These are phyloP conservation scores for Amia ocellicauda DNA, from an alignment of 2,113 vertebrate species.

Conservation along the genomic window DNA sequence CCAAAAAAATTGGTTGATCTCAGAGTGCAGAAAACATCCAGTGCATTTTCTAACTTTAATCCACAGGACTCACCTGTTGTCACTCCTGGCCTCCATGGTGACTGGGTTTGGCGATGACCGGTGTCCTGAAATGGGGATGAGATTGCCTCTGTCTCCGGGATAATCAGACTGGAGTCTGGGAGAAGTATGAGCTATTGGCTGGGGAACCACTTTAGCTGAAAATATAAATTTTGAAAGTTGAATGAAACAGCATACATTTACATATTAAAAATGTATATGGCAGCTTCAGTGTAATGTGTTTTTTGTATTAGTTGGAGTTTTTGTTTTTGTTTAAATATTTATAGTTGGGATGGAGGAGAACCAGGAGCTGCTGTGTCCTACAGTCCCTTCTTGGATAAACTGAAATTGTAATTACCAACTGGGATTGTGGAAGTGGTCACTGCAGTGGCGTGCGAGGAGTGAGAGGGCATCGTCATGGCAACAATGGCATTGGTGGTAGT, in stretches of 20 bases:
- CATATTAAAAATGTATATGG: no score
- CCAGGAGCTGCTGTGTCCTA: no score
- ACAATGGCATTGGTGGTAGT: constrained; percentile 89
- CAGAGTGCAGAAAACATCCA: no score
- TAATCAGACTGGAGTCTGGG: constrained; percentile 94
- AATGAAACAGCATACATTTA: no score
- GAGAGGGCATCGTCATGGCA: constrained; percentile 96
- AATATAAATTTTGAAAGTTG: neutral
- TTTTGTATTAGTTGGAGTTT: no score
- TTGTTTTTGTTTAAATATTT: no score
- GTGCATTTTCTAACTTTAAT: no score
- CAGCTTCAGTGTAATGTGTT: no score
- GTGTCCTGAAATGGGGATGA: constrained; percentile 89
- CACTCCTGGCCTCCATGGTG: constrained; percentile 91
- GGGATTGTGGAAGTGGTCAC: constrained; percentile 95
- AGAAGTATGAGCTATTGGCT: constrained; percentile 91
- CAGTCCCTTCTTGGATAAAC: no score
- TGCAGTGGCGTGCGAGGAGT: constrained; percentile 92
- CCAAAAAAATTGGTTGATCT: no score
- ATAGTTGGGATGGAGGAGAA: no score
- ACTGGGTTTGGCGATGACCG: constrained; percentile 92
- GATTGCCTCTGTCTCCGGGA: constrained; percentile 81
- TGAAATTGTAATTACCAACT: constrained; percentile 71
- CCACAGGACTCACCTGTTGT: constrained; percentile 75
- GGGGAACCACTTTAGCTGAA: constrained; percentile 95